Evolutionary conservation across 2,888 invertebrate species (phyloP), one percentile per base, ranked within the genome.

Genomic region (Hymenopus coronatus): DNA sequence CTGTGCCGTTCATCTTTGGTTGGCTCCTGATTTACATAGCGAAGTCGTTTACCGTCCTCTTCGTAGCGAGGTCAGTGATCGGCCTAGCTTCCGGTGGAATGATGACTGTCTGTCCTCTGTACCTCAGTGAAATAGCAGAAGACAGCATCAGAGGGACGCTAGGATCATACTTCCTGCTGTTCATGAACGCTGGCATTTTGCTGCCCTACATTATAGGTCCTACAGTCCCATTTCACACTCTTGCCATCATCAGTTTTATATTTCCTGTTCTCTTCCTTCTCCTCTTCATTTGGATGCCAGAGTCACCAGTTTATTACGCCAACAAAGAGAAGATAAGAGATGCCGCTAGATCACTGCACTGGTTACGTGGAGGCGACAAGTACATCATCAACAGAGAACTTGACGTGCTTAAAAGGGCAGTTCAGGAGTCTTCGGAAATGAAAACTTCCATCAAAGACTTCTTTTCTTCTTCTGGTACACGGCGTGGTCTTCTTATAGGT

Each of bases 61-160:
- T 95, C 46, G 91, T 93, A 0, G 95, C 94, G 0, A 93, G 96
- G 87, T 94, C 96, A 84, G 91, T 96, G 1, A 93, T 94, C 0
- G 97, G 97, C 0, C 91, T 95, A 0, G 94, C 94, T 0, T 94
- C 94, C 0, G 95, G 95, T 1, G 94, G 94, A 0, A 92, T 93
- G 0, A 92, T 96, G 8, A 94, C 95, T 8, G 93, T 95, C 54
- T 93, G 94, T 0, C 96, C 96, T 0, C 94, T 96, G 20, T 95
- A 94, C 91, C 94, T 95, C 30, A 94, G 95, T 0, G 97, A 97
- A 92, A 94, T 96, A 0, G 94, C 96, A 0, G 95, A 96, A 70
- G 93, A 93, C 91, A 91, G 92, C 89, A 91, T 94, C 54, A 92
- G 96, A 91, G 96, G 96, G 0, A 92, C 94, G 12, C 92, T 96